Conservation (phyloP, 2,888 invertebrate genomes). For the Papilio demoleus region DNA sequence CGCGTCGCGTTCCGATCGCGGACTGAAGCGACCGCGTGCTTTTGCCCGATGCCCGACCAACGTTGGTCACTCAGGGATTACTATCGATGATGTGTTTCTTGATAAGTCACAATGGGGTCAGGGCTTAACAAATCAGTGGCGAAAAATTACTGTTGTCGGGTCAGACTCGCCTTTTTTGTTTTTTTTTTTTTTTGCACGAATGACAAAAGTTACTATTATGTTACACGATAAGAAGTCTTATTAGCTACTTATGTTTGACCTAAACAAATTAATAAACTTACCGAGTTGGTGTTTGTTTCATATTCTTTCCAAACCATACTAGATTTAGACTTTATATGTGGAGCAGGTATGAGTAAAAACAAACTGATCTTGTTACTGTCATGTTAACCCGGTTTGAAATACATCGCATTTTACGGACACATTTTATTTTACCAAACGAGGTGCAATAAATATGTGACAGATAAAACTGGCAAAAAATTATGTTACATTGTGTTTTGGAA, state of each 20-base stretch:
- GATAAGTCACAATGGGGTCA: conserved; percentile 77
- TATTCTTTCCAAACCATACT: too few species aligned
- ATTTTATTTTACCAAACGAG: conserved; percentile 2
- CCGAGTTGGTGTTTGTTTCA: too few species aligned
- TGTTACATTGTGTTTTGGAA: not conserved
- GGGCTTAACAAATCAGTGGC: conserved; percentile 64
- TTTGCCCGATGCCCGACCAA: conserved; percentile 47
- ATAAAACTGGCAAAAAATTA: not conserved
- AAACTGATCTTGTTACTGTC: not conserved
- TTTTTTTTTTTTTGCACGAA: not conserved
- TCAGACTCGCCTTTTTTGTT: conserved; percentile 12
- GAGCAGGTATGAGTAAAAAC: not conserved
- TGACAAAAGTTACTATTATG: not conserved
- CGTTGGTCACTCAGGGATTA: conserved; percentile 69
- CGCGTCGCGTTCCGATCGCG: conserved; percentile 67
- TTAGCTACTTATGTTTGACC: too few species aligned
- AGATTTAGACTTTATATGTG: too few species aligned
- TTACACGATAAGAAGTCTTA: not conserved
- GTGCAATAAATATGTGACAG: not conserved
- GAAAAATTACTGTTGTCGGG: conserved; percentile 38
- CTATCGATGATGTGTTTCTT: conserved; percentile 79
- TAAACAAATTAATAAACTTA: too few species aligned
- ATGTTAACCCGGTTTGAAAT: not conserved
- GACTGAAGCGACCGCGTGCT: conserved; percentile 68
- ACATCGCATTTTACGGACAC: not conserved